Evolutionary conservation across 2,888 invertebrate genomes (phyloP), one percentile per base, ranked within the genome.

Genomic region (Trissoscelio sp.): DNA sequence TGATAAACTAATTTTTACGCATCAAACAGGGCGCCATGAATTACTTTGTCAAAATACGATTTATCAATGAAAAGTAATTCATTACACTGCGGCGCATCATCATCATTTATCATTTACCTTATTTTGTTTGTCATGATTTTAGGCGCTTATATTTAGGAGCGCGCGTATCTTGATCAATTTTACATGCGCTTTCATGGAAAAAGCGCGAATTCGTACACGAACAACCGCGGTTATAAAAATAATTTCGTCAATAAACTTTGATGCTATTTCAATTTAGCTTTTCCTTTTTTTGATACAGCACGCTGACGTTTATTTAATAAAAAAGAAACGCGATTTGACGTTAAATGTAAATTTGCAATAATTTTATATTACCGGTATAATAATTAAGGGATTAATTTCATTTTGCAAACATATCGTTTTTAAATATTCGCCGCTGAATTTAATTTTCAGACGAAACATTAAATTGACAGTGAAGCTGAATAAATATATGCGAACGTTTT

Each of bases 1-100:
- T 62, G 72, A 73, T 81, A 81, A 81, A 81, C 78, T 69, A 73
- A 81, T 81, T 81, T 81, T 81, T 81, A 73, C 60, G 60, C 64
- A 77, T 77, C 81, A 64, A 62, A 62, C 62, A 18, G 22, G 28
- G 9, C 48, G 48, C 44, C 48, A 60, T 60, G 66, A 72, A 72
- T 81, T 64, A 72, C 46, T 64, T 69, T 24, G 72, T 55, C 58
- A 46, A 64, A 80, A 80, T 46, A 28, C 72, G 51, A 69, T 75
- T 66, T 70, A 75, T 66, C 81, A 74, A 51, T 66, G 58, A 75
- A 77, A 70, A 70, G 58, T 81, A 70, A 75, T 75, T 72, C 81
- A 72, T 75, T 81, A 81, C 58, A 58, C 53, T n/a, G 51, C 42
- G 28, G 9, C 62, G 48, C 73, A 58, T 80, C 79, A 69, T 62